These are phyloP conservation scores for Corbicula japonica DNA, from an alignment of 2,888 invertebrate genomes.

Conservation along the genomic window DNA sequence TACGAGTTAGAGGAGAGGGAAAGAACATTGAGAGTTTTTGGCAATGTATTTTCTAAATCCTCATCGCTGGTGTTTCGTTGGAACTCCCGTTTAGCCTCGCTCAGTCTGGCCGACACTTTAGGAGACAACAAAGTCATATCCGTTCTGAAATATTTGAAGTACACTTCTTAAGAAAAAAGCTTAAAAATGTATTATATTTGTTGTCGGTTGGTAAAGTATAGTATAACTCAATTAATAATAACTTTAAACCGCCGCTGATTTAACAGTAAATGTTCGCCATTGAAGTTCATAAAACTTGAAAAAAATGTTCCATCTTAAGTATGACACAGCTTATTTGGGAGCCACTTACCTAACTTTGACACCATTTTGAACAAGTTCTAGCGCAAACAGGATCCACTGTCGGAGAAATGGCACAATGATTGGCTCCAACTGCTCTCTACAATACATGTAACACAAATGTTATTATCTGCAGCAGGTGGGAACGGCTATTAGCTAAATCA, in stretches of 20 bases:
- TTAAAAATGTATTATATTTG: too few species aligned
- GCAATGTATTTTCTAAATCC: slow-evolving; percentile 39
- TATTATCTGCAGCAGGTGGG: too few species aligned
- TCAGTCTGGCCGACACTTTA: slow-evolving; percentile 20
- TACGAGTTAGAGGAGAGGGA: slow-evolving; percentile 60
- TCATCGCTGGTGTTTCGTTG: background rate
- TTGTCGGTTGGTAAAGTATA: too few species aligned
- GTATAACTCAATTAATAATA: too few species aligned
- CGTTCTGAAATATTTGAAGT: slow-evolving; percentile 6
- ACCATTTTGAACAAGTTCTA: slow-evolving; percentile 64
- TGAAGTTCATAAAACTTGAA: too few species aligned
- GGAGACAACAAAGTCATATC: slow-evolving; percentile 25
- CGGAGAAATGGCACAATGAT: slow-evolving; percentile 65
- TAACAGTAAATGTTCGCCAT: too few species aligned
- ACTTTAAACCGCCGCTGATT: too few species aligned
- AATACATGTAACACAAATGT: background rate
- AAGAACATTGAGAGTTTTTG: slow-evolving; percentile 46
- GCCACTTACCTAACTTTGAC: slow-evolving; percentile 58
- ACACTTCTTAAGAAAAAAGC: background rate
- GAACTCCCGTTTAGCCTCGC: slow-evolving; percentile 25
- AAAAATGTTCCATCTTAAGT: too few species aligned
- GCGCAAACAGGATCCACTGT: slow-evolving; percentile 66
- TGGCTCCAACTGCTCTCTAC: slow-evolving; percentile 60
- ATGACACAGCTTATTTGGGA: background rate
- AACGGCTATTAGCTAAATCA: too few species aligned